Evolutionary conservation across 2,888 invertebrate genomes (phyloP), one percentile per base, ranked within the genome.

Genomic region (Erebia aethiops): DNA sequence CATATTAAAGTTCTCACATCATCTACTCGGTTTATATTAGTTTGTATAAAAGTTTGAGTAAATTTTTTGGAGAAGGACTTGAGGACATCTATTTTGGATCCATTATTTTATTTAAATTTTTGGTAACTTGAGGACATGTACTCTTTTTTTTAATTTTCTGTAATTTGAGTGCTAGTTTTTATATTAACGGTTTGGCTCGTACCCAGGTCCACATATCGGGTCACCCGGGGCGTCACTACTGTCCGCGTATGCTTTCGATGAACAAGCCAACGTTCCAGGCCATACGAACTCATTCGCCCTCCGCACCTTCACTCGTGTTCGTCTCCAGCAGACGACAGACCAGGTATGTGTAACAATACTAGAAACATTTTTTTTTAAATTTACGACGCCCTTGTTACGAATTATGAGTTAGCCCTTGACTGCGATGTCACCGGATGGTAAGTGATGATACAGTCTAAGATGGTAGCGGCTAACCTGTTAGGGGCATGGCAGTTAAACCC

Each of bases 241-340:
- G 99, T 82, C 99, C 99, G 0, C 95, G 99, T 63, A 99, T 99
- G 99, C 97, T 99, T 74, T 97, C 99, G 0, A 99, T 99, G 99
- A 99, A 99, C 92, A 97, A 98, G 82, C 99, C 99, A 0, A 97
- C 98, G 0, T 99, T 97, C 93, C 98, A 98, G 88, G 98, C 99
- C 0, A 99, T 99, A 75, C 95, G 97, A 61, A 97, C 97, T 68
- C 98, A 99, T 87, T 98, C 99, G 0, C 98, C 98, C 0, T 90
- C 94, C 67, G 98, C 99, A 81, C 99, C 99, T 0, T 95, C 97
- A 0, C 95, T 99, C 52, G 96, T 99, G 2, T 98, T 98, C 84
- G 99, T 99, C 0, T 98, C 99, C 4, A 99, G 99, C 43, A 94
- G 99, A 61, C 94, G 99, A 74, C 99, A 99, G 91, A 99, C 99